phyloP scores from a whole-genome alignment of 2,888 invertebrate genomes.

The Oasisia sp. region DNA sequence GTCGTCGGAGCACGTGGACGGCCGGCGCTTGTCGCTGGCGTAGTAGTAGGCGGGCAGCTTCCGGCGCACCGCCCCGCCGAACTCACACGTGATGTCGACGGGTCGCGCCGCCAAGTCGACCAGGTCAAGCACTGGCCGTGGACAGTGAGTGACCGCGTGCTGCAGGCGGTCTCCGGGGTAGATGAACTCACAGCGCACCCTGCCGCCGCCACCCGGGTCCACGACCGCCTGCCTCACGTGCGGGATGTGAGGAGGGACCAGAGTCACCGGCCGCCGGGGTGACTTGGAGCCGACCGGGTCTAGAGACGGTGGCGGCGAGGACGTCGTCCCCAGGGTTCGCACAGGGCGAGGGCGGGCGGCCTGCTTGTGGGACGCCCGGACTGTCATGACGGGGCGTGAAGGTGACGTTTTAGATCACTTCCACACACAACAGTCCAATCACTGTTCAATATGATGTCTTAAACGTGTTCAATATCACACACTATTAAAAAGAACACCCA shows the following conservation, averaged over 20 bases:
- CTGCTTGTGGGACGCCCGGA: neutral
- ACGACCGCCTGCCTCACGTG: neutral
- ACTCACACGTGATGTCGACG: neutral
- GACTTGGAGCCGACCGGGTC: neutral
- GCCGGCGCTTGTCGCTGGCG: neutral
- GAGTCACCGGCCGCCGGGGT: neutral
- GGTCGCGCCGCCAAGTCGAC: neutral
- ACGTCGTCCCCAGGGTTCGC: neutral
- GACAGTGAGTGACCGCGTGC: neutral
- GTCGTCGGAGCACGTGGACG: neutral
- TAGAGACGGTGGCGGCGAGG: neutral
- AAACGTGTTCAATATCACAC: neutral
- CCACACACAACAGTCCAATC: neutral
- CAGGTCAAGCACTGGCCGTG: neutral
- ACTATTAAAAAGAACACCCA: neutral
- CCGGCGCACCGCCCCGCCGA: neutral
- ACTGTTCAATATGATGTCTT: neutral
- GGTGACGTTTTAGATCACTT: neutral
- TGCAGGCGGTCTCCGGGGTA: neutral
- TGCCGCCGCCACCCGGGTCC: neutral
- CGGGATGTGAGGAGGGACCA: neutral
- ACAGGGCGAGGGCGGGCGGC: neutral
- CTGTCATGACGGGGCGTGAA: neutral
- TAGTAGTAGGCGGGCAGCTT: constrained; percentile 1
- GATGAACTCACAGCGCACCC: neutral